A percentile compares a stretch with the other conserved stretches of the same genome.
These are phyloP conservation scores for Lapara coniferarum DNA, from an alignment of 2,888 invertebrate species.

Conservation along the genomic window DNA sequence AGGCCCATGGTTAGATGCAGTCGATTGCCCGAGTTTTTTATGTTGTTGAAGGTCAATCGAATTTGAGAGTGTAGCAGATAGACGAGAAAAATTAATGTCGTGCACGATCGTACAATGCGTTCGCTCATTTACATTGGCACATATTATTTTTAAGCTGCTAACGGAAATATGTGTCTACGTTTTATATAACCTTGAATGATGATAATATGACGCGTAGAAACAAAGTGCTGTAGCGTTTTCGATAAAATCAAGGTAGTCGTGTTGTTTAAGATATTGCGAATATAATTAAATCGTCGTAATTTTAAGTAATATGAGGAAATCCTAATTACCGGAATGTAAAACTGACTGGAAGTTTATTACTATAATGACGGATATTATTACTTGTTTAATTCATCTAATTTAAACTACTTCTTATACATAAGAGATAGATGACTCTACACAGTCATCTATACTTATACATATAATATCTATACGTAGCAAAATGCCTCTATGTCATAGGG, in stretches of 20 bases:
- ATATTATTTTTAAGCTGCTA: conserved; percentile 33
- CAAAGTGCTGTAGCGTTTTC: conserved; percentile 21
- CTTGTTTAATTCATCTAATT: not conserved
- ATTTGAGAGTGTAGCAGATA: conserved; percentile 47
- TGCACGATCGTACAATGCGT: conserved; percentile 31
- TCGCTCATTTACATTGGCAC: conserved; percentile 40
- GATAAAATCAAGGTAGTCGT: conserved; percentile 14
- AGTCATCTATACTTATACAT: too few relatives aligned
- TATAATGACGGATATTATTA: conserved; percentile 1
- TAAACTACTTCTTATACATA: not conserved
- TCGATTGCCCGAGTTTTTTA: not conserved
- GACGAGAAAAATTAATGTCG: conserved; percentile 38
- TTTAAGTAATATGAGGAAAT: conserved; percentile 16
- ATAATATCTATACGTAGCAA: too few relatives aligned
- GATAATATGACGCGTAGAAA: not conserved
- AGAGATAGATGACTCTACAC: too few relatives aligned
- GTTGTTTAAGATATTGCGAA: not conserved
- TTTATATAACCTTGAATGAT: conserved; percentile 11
- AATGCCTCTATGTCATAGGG: too few relatives aligned
- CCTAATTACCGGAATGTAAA: conserved; percentile 1
- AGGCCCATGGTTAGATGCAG: not conserved
- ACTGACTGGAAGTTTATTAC: not conserved
- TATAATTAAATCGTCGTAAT: not conserved
- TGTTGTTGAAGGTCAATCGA: conserved; percentile 35
- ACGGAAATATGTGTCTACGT: not conserved